Evolutionary conservation across 2,888 invertebrate species (phyloP), one percentile per base, ranked within the genome.

Genomic region (Campoletis raptor): DNA sequence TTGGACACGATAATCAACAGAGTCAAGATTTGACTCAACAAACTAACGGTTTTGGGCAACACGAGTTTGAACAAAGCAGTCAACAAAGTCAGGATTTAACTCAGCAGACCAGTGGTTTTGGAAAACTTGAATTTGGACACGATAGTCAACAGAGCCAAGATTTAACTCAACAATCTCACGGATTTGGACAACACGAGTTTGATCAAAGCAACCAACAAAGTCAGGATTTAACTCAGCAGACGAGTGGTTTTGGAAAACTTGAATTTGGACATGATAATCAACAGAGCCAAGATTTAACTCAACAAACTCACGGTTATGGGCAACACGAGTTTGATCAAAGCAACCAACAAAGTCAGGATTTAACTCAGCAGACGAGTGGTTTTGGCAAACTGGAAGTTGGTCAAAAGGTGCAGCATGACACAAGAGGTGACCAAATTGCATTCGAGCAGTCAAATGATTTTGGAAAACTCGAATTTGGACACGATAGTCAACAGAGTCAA

Each of bases 101-200:
- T 21, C 87, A 86, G 76, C 86, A 83, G 6, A 24, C 15, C 52
- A 15, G 42, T 18, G 42, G n/a, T 40, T 37, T 40, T 21, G 42
- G n/a, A 4, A n/a, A 67, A 42, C 40, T 64, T 6, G 64, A 67
- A 40, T 18, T 40, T 12, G 5, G 21, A 12, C 12, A 42, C 2
- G 3, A 45, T 15, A 9, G 6, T 72, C 72, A 90, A 79, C 88
- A 88, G 21, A 76, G 45, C 83, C 81, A 85, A 36, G 90, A 67
- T 94, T 94, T 86, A 92, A 94, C 88, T 88, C 37, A 37, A 37
- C 78, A 85, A 15, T 5, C 37, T 37, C 37, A 37, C 37, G 91
- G 40, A 0, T 40, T 40, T 9, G 40, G 40, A 40, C 2, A 40
- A 40, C 40, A 4, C 5, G 40, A 40, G 5, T 40, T 40, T 40